Conservation (phyloP, 2,888 invertebrate genomes). For the Phoenoteleia sp. region DNA sequence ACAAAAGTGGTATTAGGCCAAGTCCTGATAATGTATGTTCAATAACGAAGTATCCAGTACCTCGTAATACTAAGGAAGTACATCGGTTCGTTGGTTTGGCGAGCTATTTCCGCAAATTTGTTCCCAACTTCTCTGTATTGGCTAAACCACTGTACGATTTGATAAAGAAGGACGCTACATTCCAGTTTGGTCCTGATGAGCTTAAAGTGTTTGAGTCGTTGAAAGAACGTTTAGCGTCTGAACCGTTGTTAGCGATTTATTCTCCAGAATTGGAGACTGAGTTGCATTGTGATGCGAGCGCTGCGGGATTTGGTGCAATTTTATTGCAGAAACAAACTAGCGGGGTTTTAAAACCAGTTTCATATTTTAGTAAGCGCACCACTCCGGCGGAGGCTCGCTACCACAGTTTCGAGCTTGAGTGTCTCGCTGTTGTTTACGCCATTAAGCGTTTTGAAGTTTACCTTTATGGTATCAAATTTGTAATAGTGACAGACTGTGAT, state of each 20-base stretch:
- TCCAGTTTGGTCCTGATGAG: background rate
- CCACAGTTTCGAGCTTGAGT: too few species aligned
- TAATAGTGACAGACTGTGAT: too few species aligned
- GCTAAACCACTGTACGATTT: background rate
- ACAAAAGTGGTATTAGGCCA: background rate
- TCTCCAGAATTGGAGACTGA: background rate
- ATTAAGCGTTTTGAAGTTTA: too few species aligned
- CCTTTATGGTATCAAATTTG: background rate
- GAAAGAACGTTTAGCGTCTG: background rate
- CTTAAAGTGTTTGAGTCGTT: background rate
- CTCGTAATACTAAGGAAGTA: background rate
- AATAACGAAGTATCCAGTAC: conserved; percentile 1
- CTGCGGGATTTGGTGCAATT: background rate
- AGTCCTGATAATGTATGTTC: background rate
- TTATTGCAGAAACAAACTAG: background rate
- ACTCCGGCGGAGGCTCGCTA: background rate
- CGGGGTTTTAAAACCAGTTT: background rate
- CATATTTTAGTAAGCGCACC: background rate
- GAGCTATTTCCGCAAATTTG: conserved; percentile 1
- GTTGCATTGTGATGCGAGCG: background rate
- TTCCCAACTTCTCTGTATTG: background rate
- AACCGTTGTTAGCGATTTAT: background rate
- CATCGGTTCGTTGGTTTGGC: background rate
- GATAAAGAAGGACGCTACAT: background rate
- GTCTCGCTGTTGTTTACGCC: too few species aligned